phyloP scores from a whole-genome alignment of 2,113 vertebrate genomes.

The Semicossyphus pulcher region DNA sequence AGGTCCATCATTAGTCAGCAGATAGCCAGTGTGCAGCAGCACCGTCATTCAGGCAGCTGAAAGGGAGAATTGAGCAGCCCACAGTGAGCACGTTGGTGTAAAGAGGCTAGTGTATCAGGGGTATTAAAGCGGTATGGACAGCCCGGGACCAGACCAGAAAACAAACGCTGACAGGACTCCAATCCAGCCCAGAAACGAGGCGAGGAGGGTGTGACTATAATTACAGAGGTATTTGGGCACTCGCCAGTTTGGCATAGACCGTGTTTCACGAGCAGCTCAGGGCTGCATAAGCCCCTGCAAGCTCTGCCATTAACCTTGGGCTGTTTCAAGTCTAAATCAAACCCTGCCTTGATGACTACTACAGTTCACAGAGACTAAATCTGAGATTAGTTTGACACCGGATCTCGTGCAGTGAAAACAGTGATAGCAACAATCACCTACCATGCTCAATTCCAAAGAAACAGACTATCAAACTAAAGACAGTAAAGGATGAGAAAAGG shows the following conservation, averaged over 20 bases:
- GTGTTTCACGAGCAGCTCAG: slow-evolving; percentile 64
- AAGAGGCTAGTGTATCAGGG: slow-evolving; percentile 47
- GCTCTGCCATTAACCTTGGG: slow-evolving; percentile 66
- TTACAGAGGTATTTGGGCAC: slow-evolving; percentile 74
- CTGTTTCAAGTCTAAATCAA: slow-evolving; percentile 63
- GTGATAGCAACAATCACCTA: slow-evolving; percentile 12
- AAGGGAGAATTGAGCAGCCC: slow-evolving; percentile 56
- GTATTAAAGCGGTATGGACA: slow-evolving; percentile 59
- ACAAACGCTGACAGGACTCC: slow-evolving; percentile 72
- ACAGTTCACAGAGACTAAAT: slow-evolving; percentile 31
- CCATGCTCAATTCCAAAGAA: slow-evolving; percentile 7
- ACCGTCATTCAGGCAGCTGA: slow-evolving; percentile 64
- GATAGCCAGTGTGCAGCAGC: slow-evolving; percentile 55
- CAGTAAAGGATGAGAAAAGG: too few relatives aligned
- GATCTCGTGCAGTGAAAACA: slow-evolving; percentile 14
- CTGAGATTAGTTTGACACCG: slow-evolving; percentile 37
- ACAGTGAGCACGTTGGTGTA: slow-evolving; percentile 40
- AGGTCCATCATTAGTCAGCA: slow-evolving; percentile 74
- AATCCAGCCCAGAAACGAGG: slow-evolving; percentile 63
- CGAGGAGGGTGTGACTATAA: slow-evolving; percentile 75
- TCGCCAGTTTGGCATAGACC: slow-evolving; percentile 65
- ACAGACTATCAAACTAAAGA: neutral
- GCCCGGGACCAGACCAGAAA: slow-evolving; percentile 62
- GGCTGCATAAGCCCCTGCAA: slow-evolving; percentile 51
- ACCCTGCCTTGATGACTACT: slow-evolving; percentile 40